Conservation (phyloP, 2,113 vertebrate genomes). For the Anolis carolinensis region DNA sequence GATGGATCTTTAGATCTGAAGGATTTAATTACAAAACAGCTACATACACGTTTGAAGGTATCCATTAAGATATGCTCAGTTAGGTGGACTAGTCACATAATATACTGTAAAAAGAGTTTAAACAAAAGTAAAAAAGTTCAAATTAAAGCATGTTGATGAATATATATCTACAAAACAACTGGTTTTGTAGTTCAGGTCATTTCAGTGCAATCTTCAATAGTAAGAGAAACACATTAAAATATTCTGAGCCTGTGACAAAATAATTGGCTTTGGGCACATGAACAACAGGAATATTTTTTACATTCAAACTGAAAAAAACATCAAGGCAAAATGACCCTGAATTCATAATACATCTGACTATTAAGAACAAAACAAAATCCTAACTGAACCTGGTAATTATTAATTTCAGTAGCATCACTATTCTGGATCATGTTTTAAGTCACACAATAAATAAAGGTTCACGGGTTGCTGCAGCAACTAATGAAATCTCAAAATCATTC, state of each 20-base stretch:
- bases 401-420: neutral
- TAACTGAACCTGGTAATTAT: neutral
- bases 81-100: neutral
- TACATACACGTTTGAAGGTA: neutral
- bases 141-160: neutral
- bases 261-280: neutral
- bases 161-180: neutral
- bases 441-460: conserved; percentile 18
- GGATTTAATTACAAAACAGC: neutral
- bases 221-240: neutral
- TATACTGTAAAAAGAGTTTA: neutral
- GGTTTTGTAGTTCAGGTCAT: neutral
- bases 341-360: neutral
- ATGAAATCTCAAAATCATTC: neutral
- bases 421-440: neutral
- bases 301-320: neutral
- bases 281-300: neutral
- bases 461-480: neutral
- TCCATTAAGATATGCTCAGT: neutral
- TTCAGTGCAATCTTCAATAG: neutral
- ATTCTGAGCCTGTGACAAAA: neutral
- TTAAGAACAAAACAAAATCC: too few species aligned
- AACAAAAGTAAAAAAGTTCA: neutral
- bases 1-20: neutral
- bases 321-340: neutral